These are phyloP conservation scores for Elaphurus davidianus DNA, from an alignment of 2,113 vertebrate genomes.

Conservation along the genomic window DNA sequence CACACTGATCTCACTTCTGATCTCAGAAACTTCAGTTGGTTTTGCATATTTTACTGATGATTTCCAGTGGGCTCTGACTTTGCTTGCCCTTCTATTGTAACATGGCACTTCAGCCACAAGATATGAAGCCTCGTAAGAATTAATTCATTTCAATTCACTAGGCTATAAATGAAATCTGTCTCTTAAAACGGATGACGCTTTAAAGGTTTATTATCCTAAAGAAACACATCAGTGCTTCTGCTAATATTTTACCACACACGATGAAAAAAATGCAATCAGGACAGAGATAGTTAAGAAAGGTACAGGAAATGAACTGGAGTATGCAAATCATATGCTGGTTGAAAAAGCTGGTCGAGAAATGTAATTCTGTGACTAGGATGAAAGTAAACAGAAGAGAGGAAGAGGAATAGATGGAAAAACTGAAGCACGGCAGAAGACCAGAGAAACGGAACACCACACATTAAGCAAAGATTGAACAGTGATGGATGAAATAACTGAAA, in stretches of 20 bases:
- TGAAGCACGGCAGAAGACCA: neutral
- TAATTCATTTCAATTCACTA: neutral
- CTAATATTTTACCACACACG: neutral
- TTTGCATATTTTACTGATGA: constrained; percentile 33
- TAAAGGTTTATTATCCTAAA: neutral
- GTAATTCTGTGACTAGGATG: neutral
- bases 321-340: neutral
- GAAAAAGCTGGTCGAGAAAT: neutral
- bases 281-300: neutral
- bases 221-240: neutral
- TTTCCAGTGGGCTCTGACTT: neutral
- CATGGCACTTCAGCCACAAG: neutral
- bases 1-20: neutral
- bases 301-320: neutral
- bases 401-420: neutral
- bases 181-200: neutral
- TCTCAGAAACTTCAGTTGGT: constrained; percentile 26
- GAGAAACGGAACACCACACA: neutral
- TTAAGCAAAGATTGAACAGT: neutral
- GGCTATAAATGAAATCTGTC: neutral
- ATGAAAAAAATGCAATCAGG: neutral
- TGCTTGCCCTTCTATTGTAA: neutral
- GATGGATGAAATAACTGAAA: neutral
- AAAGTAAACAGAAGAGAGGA: neutral
- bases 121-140: neutral